phyloP scores from a whole-genome alignment of 2,113 vertebrate genomes.

The Stegostoma tigrinum region DNA sequence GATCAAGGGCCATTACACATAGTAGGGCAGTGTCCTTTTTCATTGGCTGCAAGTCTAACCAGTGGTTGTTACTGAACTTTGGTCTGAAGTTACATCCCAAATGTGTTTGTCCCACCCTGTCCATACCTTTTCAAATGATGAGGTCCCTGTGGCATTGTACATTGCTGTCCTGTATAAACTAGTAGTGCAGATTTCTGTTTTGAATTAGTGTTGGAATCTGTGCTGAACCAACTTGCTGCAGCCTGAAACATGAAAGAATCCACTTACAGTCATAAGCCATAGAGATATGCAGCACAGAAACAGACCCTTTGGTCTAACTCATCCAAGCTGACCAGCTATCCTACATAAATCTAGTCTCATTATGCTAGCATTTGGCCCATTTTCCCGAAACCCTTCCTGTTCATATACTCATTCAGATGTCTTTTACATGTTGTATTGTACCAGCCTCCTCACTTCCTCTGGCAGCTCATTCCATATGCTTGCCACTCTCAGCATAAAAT shows the following conservation, averaged over 20 bases:
- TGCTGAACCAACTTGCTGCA: background rate
- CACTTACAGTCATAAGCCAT: background rate
- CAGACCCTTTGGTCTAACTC: too few species aligned
- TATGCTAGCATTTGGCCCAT: too few species aligned
- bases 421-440: too few species aligned
- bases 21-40: background rate
- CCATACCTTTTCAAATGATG: background rate
- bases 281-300: too few species aligned
- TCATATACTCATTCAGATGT: too few species aligned
- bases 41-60: background rate
- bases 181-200: background rate
- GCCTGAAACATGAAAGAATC: background rate
- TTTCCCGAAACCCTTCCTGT: too few species aligned
- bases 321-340: too few species aligned
- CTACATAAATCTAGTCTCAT: too few species aligned
- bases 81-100: background rate
- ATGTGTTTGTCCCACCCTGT: background rate
- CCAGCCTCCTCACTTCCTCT: too few species aligned
- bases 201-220: background rate
- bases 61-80: background rate
- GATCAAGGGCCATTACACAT: background rate
- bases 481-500: too few species aligned
- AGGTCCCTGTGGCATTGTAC: background rate
- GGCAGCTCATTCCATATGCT: too few species aligned
- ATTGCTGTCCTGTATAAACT: background rate